Percentiles rank a stretch among this genome's conserved stretches.
phyloP scores from a whole-genome alignment of 2,113 vertebrate species.

The Chionis minor region DNA sequence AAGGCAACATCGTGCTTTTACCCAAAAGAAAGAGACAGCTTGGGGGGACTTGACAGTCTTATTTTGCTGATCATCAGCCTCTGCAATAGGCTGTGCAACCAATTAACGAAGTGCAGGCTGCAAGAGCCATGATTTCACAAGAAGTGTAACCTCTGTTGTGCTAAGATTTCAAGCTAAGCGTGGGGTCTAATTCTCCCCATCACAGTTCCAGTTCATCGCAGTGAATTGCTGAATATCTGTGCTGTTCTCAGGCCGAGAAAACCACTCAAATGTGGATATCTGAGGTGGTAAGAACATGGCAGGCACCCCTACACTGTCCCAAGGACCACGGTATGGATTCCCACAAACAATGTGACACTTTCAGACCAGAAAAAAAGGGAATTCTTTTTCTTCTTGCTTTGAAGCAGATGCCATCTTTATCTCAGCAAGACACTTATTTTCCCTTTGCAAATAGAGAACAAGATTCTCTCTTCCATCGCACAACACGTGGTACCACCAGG shows the following conservation, averaged over 20 bases:
- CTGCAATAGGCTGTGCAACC: background rate
- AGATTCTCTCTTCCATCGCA: background rate
- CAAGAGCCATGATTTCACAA: background rate
- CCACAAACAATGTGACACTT: rapidly evolving
- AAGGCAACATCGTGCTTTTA: background rate
- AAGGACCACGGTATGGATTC: rapidly evolving
- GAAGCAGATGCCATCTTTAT: background rate
- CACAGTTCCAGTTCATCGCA: rapidly evolving
- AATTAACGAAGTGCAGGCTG: background rate
- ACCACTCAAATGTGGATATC: background rate
- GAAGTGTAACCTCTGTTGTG: background rate
- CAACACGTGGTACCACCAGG: background rate
- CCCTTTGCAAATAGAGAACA: background rate
- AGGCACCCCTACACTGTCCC: background rate
- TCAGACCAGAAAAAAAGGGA: background rate
- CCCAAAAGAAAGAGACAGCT: background rate
- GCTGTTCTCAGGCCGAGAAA: background rate
- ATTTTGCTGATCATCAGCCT: background rate
- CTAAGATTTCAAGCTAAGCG: background rate
- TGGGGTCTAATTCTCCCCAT: background rate
- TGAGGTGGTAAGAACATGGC: background rate
- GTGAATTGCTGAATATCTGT: background rate
- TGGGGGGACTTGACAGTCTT: background rate
- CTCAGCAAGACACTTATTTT: background rate
- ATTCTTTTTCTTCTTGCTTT: background rate